phyloP scores from a whole-genome alignment of 2,113 vertebrate genomes.

The Colius striatus region DNA sequence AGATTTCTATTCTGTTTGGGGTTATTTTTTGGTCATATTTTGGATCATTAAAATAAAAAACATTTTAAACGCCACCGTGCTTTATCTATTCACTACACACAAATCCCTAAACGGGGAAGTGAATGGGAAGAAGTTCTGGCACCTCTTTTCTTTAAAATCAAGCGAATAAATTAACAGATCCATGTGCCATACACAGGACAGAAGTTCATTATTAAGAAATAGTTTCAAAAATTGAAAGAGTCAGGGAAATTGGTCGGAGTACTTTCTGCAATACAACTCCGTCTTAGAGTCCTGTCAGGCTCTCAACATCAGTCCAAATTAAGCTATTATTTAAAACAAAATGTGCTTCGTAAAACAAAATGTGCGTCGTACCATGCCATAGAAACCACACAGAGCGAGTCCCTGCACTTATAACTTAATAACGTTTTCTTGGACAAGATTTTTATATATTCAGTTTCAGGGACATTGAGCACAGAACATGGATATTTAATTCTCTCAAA shows the following conservation, averaged over 20 bases:
- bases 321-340: constrained; percentile 48
- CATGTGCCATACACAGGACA: not conserved
- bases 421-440: constrained; percentile 75
- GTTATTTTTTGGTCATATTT: not conserved
- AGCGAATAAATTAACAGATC: not conserved
- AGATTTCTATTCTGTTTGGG: not conserved
- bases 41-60: not conserved
- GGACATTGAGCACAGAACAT: constrained; percentile 65
- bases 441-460: constrained; percentile 47
- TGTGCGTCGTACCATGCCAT: constrained; percentile 7
- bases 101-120: not conserved
- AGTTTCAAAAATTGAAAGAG: not conserved
- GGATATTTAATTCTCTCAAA: constrained; percentile 65
- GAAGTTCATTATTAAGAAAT: constrained; percentile 2
- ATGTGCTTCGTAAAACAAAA: too few species aligned
- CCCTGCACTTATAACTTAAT: constrained; percentile 74
- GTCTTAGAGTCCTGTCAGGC: constrained; percentile 33
- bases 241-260: not conserved
- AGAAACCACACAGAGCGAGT: constrained; percentile 67
- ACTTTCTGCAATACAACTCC: not conserved
- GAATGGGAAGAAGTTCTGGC: not conserved
- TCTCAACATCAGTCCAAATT: constrained; percentile 20
- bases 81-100: not conserved
- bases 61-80: not conserved
- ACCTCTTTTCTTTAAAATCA: not conserved